phyloP scores from a whole-genome alignment of 1,140 invertebrate species.

The Diuraphis noxia region DNA sequence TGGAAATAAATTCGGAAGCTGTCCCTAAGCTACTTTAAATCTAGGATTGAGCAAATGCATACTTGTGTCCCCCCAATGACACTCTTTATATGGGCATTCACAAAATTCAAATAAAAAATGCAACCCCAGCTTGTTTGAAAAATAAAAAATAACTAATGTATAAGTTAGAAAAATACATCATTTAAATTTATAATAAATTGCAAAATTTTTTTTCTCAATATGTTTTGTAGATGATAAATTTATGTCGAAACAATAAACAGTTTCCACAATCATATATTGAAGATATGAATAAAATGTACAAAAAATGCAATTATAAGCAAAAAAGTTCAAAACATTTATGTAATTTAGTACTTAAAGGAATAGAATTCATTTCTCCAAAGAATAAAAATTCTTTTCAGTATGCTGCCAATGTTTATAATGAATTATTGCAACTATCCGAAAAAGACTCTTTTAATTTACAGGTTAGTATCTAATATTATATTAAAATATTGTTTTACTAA shows the following conservation, averaged over 20 bases:
- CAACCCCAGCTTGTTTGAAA: background rate
- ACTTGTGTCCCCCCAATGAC: no score
- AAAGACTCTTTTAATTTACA: background rate
- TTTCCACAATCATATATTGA: background rate
- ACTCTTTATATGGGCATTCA: background rate
- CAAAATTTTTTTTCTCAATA: background rate
- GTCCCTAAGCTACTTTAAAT: no score
- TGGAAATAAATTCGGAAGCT: no score
- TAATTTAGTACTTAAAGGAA: constrained; percentile 32
- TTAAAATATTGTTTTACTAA: background rate
- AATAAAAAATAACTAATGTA: background rate
- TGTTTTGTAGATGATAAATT: constrained; percentile 23
- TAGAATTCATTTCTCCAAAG: background rate
- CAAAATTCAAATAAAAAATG: background rate
- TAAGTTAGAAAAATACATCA: background rate
- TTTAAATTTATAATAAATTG: background rate
- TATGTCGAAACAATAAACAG: background rate
- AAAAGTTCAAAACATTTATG: background rate
- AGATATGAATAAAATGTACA: constrained; percentile 37
- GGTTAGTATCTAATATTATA: background rate
- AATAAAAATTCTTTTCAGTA: constrained; percentile 37
- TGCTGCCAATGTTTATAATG: constrained; percentile 24
- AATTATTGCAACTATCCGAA: background rate
- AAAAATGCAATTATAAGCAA: background rate
- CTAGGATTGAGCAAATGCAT: no score